Percentiles rank a stretch among this genome's conserved stretches.
Conservation (phyloP, 1,140 invertebrate species). For the Penaeus japonicus region DNA sequence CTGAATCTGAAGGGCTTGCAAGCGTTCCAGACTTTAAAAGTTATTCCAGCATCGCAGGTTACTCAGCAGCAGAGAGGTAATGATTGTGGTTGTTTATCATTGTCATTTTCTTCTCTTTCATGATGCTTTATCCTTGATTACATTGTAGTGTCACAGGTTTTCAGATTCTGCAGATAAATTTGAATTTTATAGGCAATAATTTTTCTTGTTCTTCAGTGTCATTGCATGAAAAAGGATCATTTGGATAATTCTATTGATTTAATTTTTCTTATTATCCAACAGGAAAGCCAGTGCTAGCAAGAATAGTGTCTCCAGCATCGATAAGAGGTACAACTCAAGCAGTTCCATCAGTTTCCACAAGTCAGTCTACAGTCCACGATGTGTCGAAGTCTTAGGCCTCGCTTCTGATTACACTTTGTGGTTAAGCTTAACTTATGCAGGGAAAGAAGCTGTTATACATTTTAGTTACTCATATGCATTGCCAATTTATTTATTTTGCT, state of each 20-base stretch:
- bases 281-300: slow-evolving; percentile 45
- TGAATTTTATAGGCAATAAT: background rate
- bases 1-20: slow-evolving; percentile 52
- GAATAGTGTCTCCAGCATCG: slow-evolving; percentile 37
- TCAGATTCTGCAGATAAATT: too few relatives aligned
- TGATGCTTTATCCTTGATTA: too few relatives aligned
- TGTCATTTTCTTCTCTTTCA: too few relatives aligned
- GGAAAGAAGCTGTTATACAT: background rate
- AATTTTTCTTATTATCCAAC: background rate
- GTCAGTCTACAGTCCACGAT: slow-evolving; percentile 2
- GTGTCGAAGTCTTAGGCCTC: slow-evolving; percentile 2
- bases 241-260: background rate
- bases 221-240: background rate
- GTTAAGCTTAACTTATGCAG: background rate
- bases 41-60: slow-evolving; percentile 47
- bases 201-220: background rate
- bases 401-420: background rate
- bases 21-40: slow-evolving; percentile 55
- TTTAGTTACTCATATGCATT: background rate
- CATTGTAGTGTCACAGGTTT: too few relatives aligned
- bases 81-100: background rate
- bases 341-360: background rate
- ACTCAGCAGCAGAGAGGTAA: slow-evolving; percentile 50
- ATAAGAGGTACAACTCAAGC: slow-evolving; percentile 23
- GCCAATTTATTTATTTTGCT: background rate